A percentile compares a stretch with the other conserved stretches of the same genome.
phyloP scores from a whole-genome alignment of 2,113 vertebrate genomes.

The Oxyruncus cristatus region DNA sequence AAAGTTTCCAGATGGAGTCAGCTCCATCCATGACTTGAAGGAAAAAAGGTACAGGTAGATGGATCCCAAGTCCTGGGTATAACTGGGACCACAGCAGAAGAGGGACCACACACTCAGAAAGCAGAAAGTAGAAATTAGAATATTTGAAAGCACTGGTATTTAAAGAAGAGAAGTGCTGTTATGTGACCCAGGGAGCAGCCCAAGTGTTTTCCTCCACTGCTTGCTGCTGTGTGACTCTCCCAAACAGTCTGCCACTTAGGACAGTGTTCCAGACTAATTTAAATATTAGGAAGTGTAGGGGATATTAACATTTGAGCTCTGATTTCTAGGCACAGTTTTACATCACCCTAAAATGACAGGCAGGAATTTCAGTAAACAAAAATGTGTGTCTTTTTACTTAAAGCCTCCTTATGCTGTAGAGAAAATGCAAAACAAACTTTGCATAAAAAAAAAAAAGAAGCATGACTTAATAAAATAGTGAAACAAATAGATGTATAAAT shows the following conservation, averaged over 20 bases:
- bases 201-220: not conserved
- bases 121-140: not conserved
- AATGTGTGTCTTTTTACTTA: not conserved
- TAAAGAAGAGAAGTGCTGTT: not conserved
- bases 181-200: not conserved
- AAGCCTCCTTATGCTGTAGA: not conserved
- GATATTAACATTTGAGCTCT: not conserved
- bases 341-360: not conserved
- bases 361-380: not conserved
- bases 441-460: not conserved
- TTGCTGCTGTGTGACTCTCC: not conserved
- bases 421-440: not conserved
- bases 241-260: not conserved
- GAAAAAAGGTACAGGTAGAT: not conserved
- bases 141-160: not conserved
- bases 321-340: not conserved
- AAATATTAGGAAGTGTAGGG: not conserved
- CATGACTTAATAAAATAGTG: not conserved
- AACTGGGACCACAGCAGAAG: not conserved
- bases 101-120: not conserved
- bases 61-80: not conserved
- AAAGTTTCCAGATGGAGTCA: not conserved
- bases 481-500: not conserved
- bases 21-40: accelerated
- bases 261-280: not conserved